Base-by-base conservation (phyloP, 2,888 invertebrate species). In the Monopis laevigella region DNA sequence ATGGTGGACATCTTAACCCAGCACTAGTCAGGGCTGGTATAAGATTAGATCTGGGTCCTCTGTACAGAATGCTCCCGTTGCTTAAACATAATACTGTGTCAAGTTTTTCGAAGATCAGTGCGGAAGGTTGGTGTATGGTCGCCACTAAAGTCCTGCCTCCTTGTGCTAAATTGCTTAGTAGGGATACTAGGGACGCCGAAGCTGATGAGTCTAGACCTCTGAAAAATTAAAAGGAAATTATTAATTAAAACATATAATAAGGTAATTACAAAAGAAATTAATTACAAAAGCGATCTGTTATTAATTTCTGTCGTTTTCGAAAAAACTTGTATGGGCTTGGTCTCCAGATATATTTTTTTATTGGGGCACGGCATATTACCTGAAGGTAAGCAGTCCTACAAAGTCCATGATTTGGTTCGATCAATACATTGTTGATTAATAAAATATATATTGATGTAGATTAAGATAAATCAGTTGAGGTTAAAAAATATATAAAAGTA, bases 61-160 rank as follows among this genome's bases (percentile, higher is more conserved):
- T 86, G 66, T 94, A 97, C 49, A 96, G 86, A 51, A 93, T 93
- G 43, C 87, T 84, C 2, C 96, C 96, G 29, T 83, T 86, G 0
- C 93, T 86, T 11, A 97, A 77, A 41, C 94, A 89, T 65, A 95
- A 96, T 3, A 97, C 81, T 51, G 91, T 86, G 63, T 96, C 95
- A 54, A 97, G 95, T 86, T 93, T 93, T 70, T 96, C 94, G 59
- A 97, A 95, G 38, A 96, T 82, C 49, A 94, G 82, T 1, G 96
- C 96, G 48, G 93, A 94, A 0, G 97, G 96, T 64, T 96, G 96
- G 65, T 97, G 96, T 48, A 97, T 94, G 13, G 96, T 96, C 49
- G 96, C 96, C 38, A 96, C 85, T 3, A 97, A 86, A 0, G 96
- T 96, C 36, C 96, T 84, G 1, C 93, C 95, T 49, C 92, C 93